Base-by-base conservation (phyloP, 2,888 invertebrate genomes). In the Hymenopus coronatus region DNA sequence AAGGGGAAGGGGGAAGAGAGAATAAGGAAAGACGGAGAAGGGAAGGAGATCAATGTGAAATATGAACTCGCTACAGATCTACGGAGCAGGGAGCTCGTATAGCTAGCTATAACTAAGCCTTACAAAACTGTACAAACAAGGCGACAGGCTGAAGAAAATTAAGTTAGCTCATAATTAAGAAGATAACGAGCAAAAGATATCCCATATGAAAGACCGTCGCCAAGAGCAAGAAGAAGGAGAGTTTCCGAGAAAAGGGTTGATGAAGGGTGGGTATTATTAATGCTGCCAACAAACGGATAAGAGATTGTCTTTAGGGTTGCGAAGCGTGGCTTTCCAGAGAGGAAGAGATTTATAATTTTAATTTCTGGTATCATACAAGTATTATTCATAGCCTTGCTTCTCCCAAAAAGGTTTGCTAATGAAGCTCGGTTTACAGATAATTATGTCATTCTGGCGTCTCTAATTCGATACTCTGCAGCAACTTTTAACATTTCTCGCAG, bases 121-220 rank as follows among this genome's bases (percentile, higher is more conserved):
- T 28, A 46, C 84, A 84, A 81, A 70, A 30, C 87, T 83, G 87
- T 87, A 87, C 87, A 89, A 89, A 89, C 89, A 89, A 87, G 86
- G 84, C 86, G 86, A 86, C 86, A 86, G 86, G 20, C 86, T 70
- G 83, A 82, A 85, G 86, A 85, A 83, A 84, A 89, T 89, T 83
- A 89, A 89, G 89, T 89, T 87, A 84, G 89, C 87, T 89, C 87
- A 87, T 89, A 89, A 89, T 89, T 89, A 89, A 89, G 89, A 89
- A 89, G 89, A 89, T 89, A 89, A 89, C 89, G 89, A 83, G 28
- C 28, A 86, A 81, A 86, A 86, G 86, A 86, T 86, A 86, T 86
- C 86, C 46, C 54, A 85, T 46, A 85, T 85, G 85, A 85, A 85
- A 46, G 40, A 46, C 85, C 85, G 86, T 28, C 81, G 81, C 54